A percentile compares a stretch with the other conserved stretches of the same genome.
These are phyloP conservation scores for Plusia festucae DNA, from an alignment of 2,888 invertebrate species.

Conservation along the genomic window DNA sequence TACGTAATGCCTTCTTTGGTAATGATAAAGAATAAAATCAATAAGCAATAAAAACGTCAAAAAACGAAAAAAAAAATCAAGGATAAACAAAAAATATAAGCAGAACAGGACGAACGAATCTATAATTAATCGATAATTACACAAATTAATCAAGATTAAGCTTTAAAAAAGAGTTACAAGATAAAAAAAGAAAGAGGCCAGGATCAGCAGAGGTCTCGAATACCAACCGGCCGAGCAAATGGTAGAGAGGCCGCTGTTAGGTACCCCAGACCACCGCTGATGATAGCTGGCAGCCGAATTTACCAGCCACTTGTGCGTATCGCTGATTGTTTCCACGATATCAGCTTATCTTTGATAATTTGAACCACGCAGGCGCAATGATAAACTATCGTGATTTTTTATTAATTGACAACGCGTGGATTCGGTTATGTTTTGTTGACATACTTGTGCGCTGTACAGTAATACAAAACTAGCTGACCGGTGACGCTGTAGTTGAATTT, in stretches of 20 bases:
- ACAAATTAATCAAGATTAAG: slow-evolving; percentile 83
- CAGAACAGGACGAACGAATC: slow-evolving; percentile 13
- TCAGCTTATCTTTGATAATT: slow-evolving; percentile 81
- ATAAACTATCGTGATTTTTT: slow-evolving; percentile 55
- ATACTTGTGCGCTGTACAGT: neutral
- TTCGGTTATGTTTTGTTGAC: neutral
- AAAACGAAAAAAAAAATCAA: neutral
- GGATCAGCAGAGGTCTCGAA: slow-evolving; percentile 90
- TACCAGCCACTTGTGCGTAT: slow-evolving; percentile 70
- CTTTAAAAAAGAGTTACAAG: slow-evolving; percentile 76
- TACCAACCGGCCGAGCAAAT: slow-evolving; percentile 82
- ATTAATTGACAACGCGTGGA: slow-evolving; percentile 36
- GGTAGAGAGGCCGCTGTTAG: slow-evolving; percentile 72
- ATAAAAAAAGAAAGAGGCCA: slow-evolving; percentile 82
- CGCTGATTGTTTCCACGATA: slow-evolving; percentile 67
- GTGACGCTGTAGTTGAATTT: too few relatives aligned
- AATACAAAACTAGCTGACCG: too few relatives aligned
- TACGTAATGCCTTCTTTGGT: too few relatives aligned
- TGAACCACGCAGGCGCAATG: slow-evolving; percentile 50
- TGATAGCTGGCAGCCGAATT: slow-evolving; percentile 79
- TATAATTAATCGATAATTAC: slow-evolving; percentile 75
- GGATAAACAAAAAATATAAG: neutral
- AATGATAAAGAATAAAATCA: neutral
- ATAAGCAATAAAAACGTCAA: neutral
- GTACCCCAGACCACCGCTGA: slow-evolving; percentile 89